phyloP scores from a whole-genome alignment of 2,797 vertebrate species.

The Syngnathus acus region DNA sequence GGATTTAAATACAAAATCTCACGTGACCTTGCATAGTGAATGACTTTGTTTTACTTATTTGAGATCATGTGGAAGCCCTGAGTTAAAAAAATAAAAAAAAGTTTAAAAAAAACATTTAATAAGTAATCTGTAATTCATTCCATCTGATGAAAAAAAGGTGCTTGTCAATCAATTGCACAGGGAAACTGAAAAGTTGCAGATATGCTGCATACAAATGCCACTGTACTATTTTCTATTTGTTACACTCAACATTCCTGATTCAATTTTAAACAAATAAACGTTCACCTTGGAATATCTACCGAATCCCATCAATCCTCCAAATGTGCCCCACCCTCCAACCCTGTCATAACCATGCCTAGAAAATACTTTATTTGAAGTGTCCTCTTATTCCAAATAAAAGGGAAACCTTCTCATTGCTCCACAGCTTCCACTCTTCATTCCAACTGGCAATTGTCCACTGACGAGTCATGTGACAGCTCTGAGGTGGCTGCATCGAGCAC shows the following conservation, averaged over 20 bases:
- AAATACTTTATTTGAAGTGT: too few species aligned
- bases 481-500: background rate
- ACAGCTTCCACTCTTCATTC: background rate
- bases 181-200: background rate
- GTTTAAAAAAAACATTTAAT: background rate
- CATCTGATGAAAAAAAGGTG: background rate
- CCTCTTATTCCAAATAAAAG: background rate
- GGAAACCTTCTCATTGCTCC: background rate
- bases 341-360: too few species aligned
- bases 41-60: background rate
- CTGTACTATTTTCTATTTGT: background rate
- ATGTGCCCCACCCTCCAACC: background rate
- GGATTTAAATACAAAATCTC: background rate
- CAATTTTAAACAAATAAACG: background rate
- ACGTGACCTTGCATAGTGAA: background rate
- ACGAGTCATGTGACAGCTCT: background rate
- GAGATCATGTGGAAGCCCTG: background rate
- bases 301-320: background rate
- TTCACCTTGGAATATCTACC: background rate
- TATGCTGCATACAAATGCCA: background rate
- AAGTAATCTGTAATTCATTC: background rate
- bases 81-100: background rate
- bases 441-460: background rate
- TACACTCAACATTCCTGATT: background rate
- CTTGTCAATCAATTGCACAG: background rate